These are phyloP conservation scores for Chelonus insularis DNA, from an alignment of 1,140 invertebrate species.

Conservation along the genomic window DNA sequence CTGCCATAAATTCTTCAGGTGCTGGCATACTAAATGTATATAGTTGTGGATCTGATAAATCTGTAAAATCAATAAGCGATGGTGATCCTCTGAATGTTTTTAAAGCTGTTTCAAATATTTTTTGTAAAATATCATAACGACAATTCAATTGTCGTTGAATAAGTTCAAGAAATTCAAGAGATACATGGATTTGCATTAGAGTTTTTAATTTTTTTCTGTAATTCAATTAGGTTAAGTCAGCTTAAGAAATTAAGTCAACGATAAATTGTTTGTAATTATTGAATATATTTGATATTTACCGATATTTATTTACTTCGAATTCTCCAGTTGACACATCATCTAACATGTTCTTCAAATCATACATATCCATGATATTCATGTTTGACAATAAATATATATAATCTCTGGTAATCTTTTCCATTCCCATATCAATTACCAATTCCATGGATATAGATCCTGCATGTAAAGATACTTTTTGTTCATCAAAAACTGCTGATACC, in stretches of 20 bases:
- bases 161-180: conserved; percentile 49
- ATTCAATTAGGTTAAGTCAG: conserved; percentile 9
- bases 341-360: conserved; percentile 39
- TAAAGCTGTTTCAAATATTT: conserved; percentile 37
- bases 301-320: conserved; percentile 41
- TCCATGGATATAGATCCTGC: conserved; percentile 44
- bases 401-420: conserved; percentile 50
- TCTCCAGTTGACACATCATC: conserved; percentile 28
- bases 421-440: conserved; percentile 47
- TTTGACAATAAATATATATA: conserved; percentile 45
- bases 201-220: conserved; percentile 39
- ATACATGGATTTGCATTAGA: conserved; percentile 47
- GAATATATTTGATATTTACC: conserved; percentile 20
- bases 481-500: conserved; percentile 31
- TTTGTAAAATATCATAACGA: conserved; percentile 37
- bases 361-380: conserved; percentile 35
- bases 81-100: conserved; percentile 38
- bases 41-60: conserved; percentile 35
- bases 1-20: conserved; percentile 35
- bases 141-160: conserved; percentile 44
- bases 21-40: conserved; percentile 36
- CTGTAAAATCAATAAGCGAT: conserved; percentile 37
- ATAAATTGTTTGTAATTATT: not conserved
- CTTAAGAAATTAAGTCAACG: not conserved
- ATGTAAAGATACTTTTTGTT: conserved; percentile 36